These are phyloP conservation scores for Dromiciops gliroides DNA, from an alignment of 2,113 vertebrate genomes.

Conservation along the genomic window DNA sequence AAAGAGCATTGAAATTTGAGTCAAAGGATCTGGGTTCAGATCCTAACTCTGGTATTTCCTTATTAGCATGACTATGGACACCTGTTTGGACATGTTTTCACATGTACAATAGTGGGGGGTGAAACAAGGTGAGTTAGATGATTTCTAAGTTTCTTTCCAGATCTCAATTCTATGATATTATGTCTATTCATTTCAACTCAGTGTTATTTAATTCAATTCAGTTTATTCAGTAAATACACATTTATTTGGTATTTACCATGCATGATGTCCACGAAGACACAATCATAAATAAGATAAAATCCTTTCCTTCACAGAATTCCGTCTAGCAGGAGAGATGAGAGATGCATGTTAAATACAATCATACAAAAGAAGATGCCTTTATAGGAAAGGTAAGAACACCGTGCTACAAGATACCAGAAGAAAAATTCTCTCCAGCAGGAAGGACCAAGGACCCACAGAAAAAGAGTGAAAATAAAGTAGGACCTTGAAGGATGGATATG, in stretches of 20 bases:
- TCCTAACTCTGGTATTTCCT: neutral
- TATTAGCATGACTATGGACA: neutral
- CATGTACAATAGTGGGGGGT: too few relatives aligned
- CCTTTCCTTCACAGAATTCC: neutral
- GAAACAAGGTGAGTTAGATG: neutral
- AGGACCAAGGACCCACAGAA: too few relatives aligned
- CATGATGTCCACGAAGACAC: neutral
- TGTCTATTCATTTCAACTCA: neutral
- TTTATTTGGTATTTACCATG: neutral
- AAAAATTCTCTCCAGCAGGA: too few relatives aligned
- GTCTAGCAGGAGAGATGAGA: neutral
- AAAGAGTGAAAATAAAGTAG: too few relatives aligned
- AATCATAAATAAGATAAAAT: neutral
- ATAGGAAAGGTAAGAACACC: too few relatives aligned
- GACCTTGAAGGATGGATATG: neutral
- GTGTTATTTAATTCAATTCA: too few relatives aligned
- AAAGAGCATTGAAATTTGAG: neutral
- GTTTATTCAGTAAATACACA: neutral
- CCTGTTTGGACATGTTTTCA: too few relatives aligned
- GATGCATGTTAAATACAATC: neutral
- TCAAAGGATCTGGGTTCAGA: too few relatives aligned
- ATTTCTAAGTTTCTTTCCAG: neutral
- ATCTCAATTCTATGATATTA: neutral
- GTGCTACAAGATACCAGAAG: too few relatives aligned
- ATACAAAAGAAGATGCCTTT: too few relatives aligned